Evolutionary conservation across 2,797 vertebrate species (phyloP).

Genomic region (Gila robusta): DNA sequence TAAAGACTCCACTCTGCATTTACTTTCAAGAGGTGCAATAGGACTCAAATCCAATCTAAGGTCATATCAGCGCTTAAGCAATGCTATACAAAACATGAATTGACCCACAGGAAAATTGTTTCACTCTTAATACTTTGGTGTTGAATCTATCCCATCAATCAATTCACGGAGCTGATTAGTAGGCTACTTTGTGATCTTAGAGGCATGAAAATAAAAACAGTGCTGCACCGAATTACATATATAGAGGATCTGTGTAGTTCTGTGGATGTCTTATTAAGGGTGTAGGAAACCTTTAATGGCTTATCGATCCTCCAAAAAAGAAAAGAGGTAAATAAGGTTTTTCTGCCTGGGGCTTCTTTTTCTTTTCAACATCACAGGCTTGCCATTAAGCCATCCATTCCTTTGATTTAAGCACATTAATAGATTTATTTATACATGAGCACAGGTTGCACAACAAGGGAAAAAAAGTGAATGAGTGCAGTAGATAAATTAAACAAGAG

Average conservation of each 20-base stretch:
- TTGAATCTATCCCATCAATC: neutral
- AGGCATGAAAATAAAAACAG: slow-evolving; percentile 13
- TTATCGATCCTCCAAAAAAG: slow-evolving; percentile 57
- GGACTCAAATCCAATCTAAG: slow-evolving; percentile 1
- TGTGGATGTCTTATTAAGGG: slow-evolving; percentile 39
- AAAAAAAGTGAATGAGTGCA: neutral
- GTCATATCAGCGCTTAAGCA: neutral
- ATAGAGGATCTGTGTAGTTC: neutral
- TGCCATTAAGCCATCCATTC: slow-evolving; percentile 30
- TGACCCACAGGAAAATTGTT: slow-evolving; percentile 9
- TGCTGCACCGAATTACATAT: slow-evolving; percentile 6
- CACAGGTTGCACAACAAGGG: neutral
- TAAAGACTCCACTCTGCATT: neutral
- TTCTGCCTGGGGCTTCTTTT: slow-evolving; percentile 15
- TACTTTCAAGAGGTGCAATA: neutral
- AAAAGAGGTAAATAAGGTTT: slow-evolving; percentile 36
- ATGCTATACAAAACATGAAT: neutral
- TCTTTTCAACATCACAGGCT: slow-evolving; percentile 23
- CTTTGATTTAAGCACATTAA: slow-evolving; percentile 40
- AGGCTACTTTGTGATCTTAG: slow-evolving; percentile 9
- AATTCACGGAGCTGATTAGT: slow-evolving; percentile 14
- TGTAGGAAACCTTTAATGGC: slow-evolving; percentile 56
- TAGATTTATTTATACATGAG: slow-evolving; percentile 32
- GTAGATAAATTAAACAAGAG: neutral
- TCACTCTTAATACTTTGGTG: neutral